Evolutionary conservation across 2,888 invertebrate genomes (phyloP), one percentile per base, ranked within the genome.

Genomic region (Agrilus biguttatus): DNA sequence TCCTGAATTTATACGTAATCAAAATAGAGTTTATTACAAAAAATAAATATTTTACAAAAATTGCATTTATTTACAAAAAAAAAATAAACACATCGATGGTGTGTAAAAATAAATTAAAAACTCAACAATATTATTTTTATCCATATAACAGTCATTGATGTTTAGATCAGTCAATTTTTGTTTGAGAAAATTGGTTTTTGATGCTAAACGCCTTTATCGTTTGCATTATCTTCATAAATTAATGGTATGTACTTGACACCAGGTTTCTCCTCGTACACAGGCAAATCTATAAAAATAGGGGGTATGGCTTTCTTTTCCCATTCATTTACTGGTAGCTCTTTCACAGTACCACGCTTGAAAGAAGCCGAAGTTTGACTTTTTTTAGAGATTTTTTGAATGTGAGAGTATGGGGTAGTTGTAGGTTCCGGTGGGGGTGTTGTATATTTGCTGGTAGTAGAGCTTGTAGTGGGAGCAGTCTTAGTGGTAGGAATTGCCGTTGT

Each of bases 231-330:
- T 39, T 35, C 42, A 33, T 50, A 12, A 46, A 46, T 17, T 28
- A 66, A 48, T 5, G 67, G 67, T 42, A 67, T 67, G 46, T 66
- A 66, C 47, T 63, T 66, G 21, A 55, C 48, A 44, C 52, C 53
- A 36, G 53, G 54, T 39, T 55, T 56, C 14, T 46, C 61, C 12
- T 55, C 64, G 44, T 61, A 64, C 23, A 67, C 64, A 2, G 67
- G 67, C 41, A 67, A 51, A 51, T 65, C 58, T 33, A 67, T 56
- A 43, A 28, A 28, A 28, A 28, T 28, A 28, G 28, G 28, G 10
- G 28, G 28, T 28, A 28, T 28, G 28, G 28, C 28, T 28, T 28
- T 14, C 17, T 12, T 21, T 19, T 23, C 36, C 19, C 17, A 38
- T 34, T 41, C 14, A 3, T 45, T 43, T 35, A 40, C 39, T 3